Base-by-base conservation (phyloP, 2,888 invertebrate species). In the Aromia moschata region DNA sequence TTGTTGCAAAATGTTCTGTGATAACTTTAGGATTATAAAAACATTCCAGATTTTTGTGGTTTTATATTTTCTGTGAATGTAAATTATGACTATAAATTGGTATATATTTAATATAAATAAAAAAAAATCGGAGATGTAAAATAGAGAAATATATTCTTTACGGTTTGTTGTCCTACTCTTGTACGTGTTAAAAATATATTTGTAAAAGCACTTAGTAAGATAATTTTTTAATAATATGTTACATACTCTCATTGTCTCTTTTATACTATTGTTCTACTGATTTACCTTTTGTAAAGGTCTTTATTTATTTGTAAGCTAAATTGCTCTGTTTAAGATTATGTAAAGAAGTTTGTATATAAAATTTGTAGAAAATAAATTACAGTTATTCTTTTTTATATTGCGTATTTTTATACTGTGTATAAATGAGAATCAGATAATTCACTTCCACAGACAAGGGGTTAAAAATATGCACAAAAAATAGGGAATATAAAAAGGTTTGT, bases 201-300 rank as follows among this genome's bases (percentile, higher is more conserved):
- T 25, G 25, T 25, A 25, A 25, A 25, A 25, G 25, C 7, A 7
- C 25, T 43, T 43, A 20, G 43, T 14, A 18, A 18, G 12, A 43
- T 25, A 43, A 43, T 25, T 25, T 17, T 15, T 15, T 31, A 45
- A 2, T 31, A 12, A n/a, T 20, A 31, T 25, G 25, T 25, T 25
- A 25, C 14, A 20, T 5, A 25, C 12, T 16, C 25, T 15, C 10
- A 10, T 31, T 45, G 9, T 31, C 11, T 15, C 30, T 45, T 38
- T 20, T 49, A 25, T 25, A 25, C 7, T 7, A 25, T 25, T 5
- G 7, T 7, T n/a, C 7, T 25, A 25, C 7, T 52, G 59, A 55
- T 30, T n/a, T 63, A 15, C 63, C 63, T 63, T 63, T 63, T 30
- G 60, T 63, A 57, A 63, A 63, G 63, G 63, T 60, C 20, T 44